Evolutionary conservation across 53 echinoderm and acorn worm genomes (phyloP).

Genomic region (Temnopleurus reevesii): DNA sequence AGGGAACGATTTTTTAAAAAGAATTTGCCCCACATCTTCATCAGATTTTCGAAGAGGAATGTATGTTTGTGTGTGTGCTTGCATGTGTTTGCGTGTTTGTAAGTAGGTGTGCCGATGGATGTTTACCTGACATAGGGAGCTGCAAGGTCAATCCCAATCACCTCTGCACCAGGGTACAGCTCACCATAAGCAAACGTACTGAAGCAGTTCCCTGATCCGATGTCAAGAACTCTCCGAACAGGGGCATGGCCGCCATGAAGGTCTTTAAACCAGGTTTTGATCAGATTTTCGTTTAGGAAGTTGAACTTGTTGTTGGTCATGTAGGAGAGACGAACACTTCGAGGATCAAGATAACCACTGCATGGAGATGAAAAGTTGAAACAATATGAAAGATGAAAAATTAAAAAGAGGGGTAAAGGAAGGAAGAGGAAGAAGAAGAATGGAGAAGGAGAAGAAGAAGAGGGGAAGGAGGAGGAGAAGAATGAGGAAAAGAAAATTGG

Average conservation of each 20-base stretch:
- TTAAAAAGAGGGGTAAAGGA: too few species aligned
- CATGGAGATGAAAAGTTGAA: neutral
- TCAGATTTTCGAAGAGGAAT: too few species aligned
- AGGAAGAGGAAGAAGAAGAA: too few species aligned
- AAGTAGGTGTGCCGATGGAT: neutral
- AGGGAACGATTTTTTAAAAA: too few species aligned
- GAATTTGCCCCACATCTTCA: too few species aligned
- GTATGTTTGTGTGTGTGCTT: neutral
- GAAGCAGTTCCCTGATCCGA: slow-evolving; percentile 70
- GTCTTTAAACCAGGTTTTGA: slow-evolving; percentile 60
- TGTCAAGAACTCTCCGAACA: slow-evolving; percentile 57
- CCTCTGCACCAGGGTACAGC: slow-evolving; percentile 68
- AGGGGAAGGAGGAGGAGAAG: too few species aligned
- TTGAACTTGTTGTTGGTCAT: slow-evolving; percentile 73
- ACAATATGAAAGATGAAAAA: too few species aligned
- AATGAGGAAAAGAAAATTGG: too few species aligned
- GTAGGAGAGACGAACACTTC: slow-evolving; percentile 68
- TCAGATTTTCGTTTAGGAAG: slow-evolving; percentile 56
- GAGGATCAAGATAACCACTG: slow-evolving; percentile 70
- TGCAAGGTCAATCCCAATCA: slow-evolving; percentile 70
- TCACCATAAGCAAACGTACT: slow-evolving; percentile 61
- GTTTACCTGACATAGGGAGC: slow-evolving; percentile 68
- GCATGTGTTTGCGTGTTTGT: neutral
- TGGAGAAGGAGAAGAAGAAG: too few species aligned
- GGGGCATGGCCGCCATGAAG: slow-evolving; percentile 63